A percentile compares a stretch with the other conserved stretches of the same genome.
These are phyloP conservation scores for Rhinichthys klamathensis DNA, from an alignment of 2,113 vertebrate genomes.

Conservation along the genomic window DNA sequence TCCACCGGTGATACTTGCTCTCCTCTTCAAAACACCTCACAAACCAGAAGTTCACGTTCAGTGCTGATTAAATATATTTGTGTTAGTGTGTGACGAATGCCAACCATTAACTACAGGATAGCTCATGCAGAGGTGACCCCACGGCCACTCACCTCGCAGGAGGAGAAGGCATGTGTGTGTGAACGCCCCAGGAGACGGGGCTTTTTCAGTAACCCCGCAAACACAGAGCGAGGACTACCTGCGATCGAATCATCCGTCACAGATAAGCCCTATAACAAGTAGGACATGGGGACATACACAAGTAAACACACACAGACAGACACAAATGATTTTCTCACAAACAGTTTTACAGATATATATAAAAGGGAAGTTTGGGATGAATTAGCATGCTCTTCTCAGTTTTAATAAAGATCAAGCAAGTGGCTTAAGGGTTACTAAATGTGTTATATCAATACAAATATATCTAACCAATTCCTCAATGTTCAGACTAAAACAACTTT, in stretches of 20 bases:
- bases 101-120: background rate
- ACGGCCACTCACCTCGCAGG: constrained; percentile 85
- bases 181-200: constrained; percentile 85
- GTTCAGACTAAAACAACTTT: background rate
- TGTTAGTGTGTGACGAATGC: background rate
- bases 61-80: background rate
- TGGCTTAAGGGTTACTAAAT: background rate
- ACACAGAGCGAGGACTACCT: constrained; percentile 81
- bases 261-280: constrained; percentile 83
- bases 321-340: constrained; percentile 6
- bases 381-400: background rate
- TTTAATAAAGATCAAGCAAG: background rate
- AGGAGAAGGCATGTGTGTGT: constrained; percentile 87
- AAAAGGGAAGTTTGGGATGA: background rate
- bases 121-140: constrained; percentile 28
- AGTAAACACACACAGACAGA: constrained; percentile 42
- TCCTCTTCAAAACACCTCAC: background rate
- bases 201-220: constrained; percentile 84
- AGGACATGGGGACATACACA: constrained; percentile 58
- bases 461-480: background rate
- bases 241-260: constrained; percentile 81
- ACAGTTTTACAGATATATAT: background rate
- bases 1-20: background rate
- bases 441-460: background rate
- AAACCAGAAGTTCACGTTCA: background rate